phyloP scores from a whole-genome alignment of 2,888 invertebrate species.

The Lymantria dispar region DNA sequence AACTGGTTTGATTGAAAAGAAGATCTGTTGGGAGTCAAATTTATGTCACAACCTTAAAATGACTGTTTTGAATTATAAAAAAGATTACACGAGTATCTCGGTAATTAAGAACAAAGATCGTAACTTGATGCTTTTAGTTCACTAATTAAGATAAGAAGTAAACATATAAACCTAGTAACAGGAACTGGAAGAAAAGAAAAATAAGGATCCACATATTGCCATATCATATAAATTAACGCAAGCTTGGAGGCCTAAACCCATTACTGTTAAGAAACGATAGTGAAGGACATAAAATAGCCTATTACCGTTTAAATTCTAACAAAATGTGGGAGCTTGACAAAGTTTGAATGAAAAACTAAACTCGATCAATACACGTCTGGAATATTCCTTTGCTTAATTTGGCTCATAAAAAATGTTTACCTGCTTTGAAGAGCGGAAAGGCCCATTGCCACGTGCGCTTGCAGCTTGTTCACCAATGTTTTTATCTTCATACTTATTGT shows the following conservation, averaged over 20 bases:
- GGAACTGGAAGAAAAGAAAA: not conserved
- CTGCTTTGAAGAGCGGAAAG: conserved; percentile 77
- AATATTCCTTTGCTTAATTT: conserved; percentile 64
- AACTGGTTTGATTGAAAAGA: no score
- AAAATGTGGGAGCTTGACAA: conserved; percentile 45
- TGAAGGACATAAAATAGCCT: conserved; percentile 16
- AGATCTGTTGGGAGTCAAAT: no score
- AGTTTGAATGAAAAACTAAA: conserved; percentile 43
- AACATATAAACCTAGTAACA: not conserved
- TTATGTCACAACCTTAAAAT: no score
- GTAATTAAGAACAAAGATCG: not conserved
- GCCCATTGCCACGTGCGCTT: conserved; percentile 75
- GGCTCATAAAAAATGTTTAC: conserved; percentile 70
- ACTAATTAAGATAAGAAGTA: not conserved
- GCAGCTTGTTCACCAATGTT: conserved; percentile 56
- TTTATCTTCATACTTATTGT: conserved; percentile 31
- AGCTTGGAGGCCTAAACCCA: conserved; percentile 3
- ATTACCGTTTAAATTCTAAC: conserved; percentile 25
- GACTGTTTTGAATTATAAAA: no score
- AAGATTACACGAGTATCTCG: no score
- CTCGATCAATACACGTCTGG: conserved; percentile 52
- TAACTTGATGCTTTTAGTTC: not conserved
- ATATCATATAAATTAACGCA: conserved; percentile 1
- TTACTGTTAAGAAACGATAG: conserved; percentile 9
- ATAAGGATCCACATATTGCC: not conserved